Percentiles rank a stretch among this genome's conserved stretches.
Evolutionary conservation across 2,797 vertebrate genomes (phyloP).

Genomic region (Platyrinchus mystaceus): DNA sequence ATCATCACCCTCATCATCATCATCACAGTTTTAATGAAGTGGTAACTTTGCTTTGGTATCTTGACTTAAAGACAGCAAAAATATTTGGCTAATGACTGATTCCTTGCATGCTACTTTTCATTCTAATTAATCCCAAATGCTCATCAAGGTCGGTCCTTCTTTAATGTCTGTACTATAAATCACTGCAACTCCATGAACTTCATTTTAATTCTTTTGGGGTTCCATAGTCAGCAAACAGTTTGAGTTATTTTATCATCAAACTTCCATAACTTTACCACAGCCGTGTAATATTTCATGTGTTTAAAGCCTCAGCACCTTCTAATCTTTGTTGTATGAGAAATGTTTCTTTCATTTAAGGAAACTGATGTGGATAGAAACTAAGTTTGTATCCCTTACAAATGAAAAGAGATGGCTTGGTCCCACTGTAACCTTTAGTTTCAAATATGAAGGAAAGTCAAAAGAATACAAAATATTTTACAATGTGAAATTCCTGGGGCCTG

Average conservation of each 20-base stretch:
- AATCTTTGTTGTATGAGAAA: neutral
- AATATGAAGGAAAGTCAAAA: neutral
- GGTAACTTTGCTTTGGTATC: neutral
- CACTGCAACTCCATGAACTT: neutral
- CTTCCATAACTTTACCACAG: neutral
- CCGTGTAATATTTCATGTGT: neutral
- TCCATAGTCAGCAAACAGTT: neutral
- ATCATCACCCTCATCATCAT: neutral
- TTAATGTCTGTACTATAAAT: neutral
- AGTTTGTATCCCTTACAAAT: neutral
- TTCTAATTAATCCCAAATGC: conserved; percentile 6
- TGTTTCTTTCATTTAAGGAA: neutral
- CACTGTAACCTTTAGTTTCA: neutral
- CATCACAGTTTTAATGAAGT: neutral
- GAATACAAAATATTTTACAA: neutral
- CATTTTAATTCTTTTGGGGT: neutral
- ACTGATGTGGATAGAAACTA: neutral
- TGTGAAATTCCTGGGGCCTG: neutral
- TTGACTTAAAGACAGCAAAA: neutral
- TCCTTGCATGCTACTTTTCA: neutral
- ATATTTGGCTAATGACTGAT: neutral
- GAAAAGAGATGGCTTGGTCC: neutral
- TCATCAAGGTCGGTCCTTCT: neutral
- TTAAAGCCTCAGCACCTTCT: neutral
- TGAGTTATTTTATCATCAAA: neutral